Evolutionary conservation across 2,888 invertebrate genomes (phyloP).

Genomic region (Tetrapedia diversipes): DNA sequence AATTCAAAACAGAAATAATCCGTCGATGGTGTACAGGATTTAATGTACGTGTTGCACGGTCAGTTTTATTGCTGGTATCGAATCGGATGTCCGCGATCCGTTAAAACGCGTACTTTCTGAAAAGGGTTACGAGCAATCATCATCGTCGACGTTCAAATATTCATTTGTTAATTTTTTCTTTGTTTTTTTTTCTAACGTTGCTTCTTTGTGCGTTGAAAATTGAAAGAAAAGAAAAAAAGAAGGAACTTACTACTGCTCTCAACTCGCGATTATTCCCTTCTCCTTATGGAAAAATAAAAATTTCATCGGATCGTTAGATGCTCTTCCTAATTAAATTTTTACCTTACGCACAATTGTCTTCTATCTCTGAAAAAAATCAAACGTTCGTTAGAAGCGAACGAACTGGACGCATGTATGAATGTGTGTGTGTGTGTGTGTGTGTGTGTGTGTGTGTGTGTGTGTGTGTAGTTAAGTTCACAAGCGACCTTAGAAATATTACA

Average conservation of each 20-base stretch:
- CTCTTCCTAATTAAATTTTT: not conserved
- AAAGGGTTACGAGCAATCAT: not conserved
- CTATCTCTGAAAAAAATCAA: not conserved
- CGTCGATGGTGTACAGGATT: not conserved
- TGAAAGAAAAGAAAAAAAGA: not conserved
- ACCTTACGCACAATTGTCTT: not conserved
- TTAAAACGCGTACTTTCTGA: not conserved
- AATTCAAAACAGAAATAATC: not conserved
- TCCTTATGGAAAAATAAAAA: not conserved
- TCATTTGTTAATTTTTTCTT: no score
- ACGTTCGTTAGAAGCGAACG: not conserved
- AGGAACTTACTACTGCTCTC: not conserved
- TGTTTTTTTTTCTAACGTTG: not conserved
- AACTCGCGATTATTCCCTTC: not conserved
- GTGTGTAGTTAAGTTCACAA: conserved; percentile 35
- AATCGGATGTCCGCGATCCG: not conserved
- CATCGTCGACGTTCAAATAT: not conserved
- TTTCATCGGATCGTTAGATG: not conserved
- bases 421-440: not conserved
- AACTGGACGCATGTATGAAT: no score
- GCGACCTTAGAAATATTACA: conserved; percentile 71
- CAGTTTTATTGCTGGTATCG: not conserved
- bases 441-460: no score
- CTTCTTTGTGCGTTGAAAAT: not conserved
- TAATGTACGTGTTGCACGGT: not conserved